Evolutionary conservation across 2,888 invertebrate species (phyloP), one percentile per base, ranked within the genome.

Genomic region (Diadegma fenestrale): DNA sequence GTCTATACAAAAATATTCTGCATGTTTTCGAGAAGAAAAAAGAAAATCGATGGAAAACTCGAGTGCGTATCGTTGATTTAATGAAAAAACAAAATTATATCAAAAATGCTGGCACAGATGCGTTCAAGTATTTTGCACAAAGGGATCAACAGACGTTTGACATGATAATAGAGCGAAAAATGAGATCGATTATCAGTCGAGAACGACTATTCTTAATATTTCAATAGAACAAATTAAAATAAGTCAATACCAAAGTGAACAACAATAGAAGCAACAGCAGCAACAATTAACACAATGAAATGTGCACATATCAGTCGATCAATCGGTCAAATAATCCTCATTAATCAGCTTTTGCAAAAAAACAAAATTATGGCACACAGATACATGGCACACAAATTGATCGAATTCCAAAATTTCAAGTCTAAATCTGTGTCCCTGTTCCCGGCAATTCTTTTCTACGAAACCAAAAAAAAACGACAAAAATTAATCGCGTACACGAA

Each of bases 41-140:
- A 86, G 14, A 63, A 79, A 68, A 82, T 83, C 37, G 63, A 81
- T 71, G 58, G 66, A 78, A 82, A 82, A 37, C 69, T 80, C 78
- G 79, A 82, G 80, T 86, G 88, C 84, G 79, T 86, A 75, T 87
- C 77, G 84, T 86, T 64, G 12, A 22, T 61, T 26, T 54, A n/a
- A n/a, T 54, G 33, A 79, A 19, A 45, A 26, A 71, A 58, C 4
- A 14, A 58, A 19, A 45, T 54, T 12, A 80, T 79, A 63, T 86
- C 87, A 69, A 86, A 87, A 89, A 92, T 91, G 92, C 91, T 92
- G 92, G 92, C 92, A 92, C 92, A 92, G 92, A 92, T 92, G 91
- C 92, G 92, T 92, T 92, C 92, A 92, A 92, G 91, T 92, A 92
- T 91, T 91, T 88, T 91, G 92, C 92, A 92, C 92, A 91, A 89